Evolutionary conservation across 2,113 vertebrate species (phyloP).

Genomic region (Cyanoderma ruficeps): DNA sequence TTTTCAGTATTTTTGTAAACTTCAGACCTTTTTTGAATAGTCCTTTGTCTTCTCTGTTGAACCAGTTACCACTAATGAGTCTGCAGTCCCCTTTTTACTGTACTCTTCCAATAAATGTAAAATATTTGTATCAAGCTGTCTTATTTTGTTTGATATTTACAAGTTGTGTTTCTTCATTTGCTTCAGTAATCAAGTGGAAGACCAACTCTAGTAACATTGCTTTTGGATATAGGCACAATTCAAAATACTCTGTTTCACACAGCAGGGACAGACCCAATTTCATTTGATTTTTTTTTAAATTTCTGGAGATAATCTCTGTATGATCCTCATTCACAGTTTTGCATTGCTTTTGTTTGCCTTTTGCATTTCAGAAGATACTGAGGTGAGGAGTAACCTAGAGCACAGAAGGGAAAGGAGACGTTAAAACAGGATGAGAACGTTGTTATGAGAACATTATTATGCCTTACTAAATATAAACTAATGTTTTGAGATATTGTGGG

Average conservation of each 20-base stretch:
- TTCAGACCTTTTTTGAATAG: conserved; percentile 51
- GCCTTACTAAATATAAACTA: neutral
- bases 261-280: neutral
- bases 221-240: neutral
- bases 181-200: conserved; percentile 17
- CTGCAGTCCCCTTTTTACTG: conserved; percentile 71
- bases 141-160: conserved; percentile 40
- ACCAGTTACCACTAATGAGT: conserved; percentile 67
- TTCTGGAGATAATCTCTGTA: neutral
- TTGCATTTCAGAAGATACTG: neutral
- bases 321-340: neutral
- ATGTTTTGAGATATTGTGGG: neutral
- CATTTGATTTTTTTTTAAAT: neutral
- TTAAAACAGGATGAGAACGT: neutral
- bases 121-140: conserved; percentile 69
- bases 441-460: neutral
- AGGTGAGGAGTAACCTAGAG: neutral
- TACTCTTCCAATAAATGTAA: conserved; percentile 84
- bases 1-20: conserved; percentile 62
- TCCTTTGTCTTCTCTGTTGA: conserved; percentile 63
- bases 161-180: conserved; percentile 18
- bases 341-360: neutral
- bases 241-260: neutral
- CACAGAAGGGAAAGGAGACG: neutral
- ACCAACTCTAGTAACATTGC: neutral